phyloP scores from a whole-genome alignment of 2,888 invertebrate genomes.

The Philonicus albiceps region DNA sequence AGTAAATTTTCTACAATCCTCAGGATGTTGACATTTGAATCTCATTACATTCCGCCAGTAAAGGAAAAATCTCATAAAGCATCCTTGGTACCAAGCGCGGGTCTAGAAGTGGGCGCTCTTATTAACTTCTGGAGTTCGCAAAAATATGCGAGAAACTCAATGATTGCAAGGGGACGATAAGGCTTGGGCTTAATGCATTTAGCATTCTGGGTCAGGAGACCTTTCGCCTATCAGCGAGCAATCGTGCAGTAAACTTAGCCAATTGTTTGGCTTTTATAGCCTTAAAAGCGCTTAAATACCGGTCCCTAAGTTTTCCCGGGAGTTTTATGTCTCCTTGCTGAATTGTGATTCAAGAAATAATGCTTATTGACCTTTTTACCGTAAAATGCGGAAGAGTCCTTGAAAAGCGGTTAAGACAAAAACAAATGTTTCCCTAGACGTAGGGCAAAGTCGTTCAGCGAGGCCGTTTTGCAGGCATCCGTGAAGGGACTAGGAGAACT shows the following conservation, averaged over 20 bases:
- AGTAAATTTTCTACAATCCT: not conserved
- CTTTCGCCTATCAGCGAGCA: not conserved
- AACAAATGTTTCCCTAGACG: not conserved
- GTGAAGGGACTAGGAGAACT: not conserved
- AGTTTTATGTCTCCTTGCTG: not conserved
- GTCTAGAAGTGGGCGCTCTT: not conserved
- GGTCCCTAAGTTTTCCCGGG: not conserved
- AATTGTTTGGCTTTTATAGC: constrained; percentile 7
- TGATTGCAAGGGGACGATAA: not conserved
- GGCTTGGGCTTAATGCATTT: not conserved
- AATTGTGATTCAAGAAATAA: not conserved
- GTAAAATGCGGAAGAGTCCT: not conserved
- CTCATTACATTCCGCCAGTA: not conserved
- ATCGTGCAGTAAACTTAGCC: not conserved
- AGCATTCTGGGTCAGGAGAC: not conserved
- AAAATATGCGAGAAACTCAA: not conserved
- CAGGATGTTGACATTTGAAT: constrained; percentile 17
- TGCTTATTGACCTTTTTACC: constrained; percentile 10
- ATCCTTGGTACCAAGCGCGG: not conserved
- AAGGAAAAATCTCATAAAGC: constrained; percentile 5
- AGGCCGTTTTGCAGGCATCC: not conserved
- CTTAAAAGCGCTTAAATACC: not conserved
- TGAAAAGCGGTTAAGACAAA: not conserved
- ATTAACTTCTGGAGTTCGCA: not conserved
- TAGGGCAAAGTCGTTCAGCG: not conserved